Conservation (phyloP, 2,113 vertebrate genomes). For the Silurus glanis region DNA sequence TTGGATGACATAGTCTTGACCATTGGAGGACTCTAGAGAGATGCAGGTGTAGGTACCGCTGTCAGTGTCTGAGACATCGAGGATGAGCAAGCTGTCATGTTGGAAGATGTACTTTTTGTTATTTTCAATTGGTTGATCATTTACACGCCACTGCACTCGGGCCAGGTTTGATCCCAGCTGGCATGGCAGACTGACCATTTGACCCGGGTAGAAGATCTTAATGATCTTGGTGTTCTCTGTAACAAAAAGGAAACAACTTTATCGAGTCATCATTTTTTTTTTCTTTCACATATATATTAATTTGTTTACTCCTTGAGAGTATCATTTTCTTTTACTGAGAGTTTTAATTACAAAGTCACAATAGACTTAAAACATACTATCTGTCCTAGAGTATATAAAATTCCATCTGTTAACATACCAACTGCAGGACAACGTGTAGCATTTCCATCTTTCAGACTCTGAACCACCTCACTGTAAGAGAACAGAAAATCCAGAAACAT, state of each 20-base stretch:
- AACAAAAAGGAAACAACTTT: constrained; percentile 37
- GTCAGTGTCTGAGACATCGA: constrained; percentile 50
- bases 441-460: constrained; percentile 64
- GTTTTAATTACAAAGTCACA: neutral
- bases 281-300: too few species aligned
- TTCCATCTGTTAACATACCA: constrained; percentile 53
- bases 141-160: constrained; percentile 59
- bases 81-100: constrained; percentile 62
- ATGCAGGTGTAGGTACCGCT: constrained; percentile 70
- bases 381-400: too few species aligned
- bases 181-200: constrained; percentile 62
- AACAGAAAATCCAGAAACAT: constrained; percentile 2
- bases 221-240: constrained; percentile 55
- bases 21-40: constrained; percentile 64
- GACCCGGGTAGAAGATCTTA: constrained; percentile 51
- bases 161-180: constrained; percentile 68
- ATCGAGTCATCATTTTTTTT: neutral
- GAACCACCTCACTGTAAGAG: constrained; percentile 69
- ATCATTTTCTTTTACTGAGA: neutral
- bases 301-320: neutral
- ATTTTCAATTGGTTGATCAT: neutral
- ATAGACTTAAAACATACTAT: neutral
- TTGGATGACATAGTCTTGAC: constrained; percentile 43
- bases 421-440: constrained; percentile 65
- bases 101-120: constrained; percentile 55